Base-by-base conservation (phyloP, 1,140 invertebrate genomes). In the Drosophila bocki region DNA sequence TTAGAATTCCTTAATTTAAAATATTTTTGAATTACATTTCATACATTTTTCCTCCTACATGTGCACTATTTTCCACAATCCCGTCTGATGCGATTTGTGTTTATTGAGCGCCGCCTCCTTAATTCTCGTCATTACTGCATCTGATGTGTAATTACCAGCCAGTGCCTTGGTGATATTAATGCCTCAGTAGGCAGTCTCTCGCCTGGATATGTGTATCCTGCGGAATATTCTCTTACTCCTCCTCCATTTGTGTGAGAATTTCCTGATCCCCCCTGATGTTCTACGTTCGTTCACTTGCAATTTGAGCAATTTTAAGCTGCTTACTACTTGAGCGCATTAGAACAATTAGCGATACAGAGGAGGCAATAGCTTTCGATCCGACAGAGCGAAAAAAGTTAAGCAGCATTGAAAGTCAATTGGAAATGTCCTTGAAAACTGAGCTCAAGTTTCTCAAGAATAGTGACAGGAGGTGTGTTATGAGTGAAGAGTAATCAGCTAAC, bases 291-390 rank as follows among this genome's bases (percentile, higher is more conserved):
- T 79, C 50, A 54, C 64, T 42, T 51, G 56, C 56, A 68, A 63
- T 68, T 74, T 51, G 39, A 44, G 41, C 51, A 71, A 71, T 72
- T 75, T 72, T 87, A 86, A 86, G 82, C 84, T 41, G 84, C 83
- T 86, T 87, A 82, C 50, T 33, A 56, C 50, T 69, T 82, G 75
- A 86, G 83, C 83, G 83, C 82, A 79, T 88, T 83, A 79, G 70
- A 86, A 86, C 82, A 87, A 86, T 86, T 86, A 87, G 75, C 61
- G 75, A 44, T 65, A 53, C 15, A 4, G 4, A 26, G 56, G 48
- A 59, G 45, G 62, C 44, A 57, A 65, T 70, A 50, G 59, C 71
- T 78, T 61, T 63, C 65, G 57, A 75, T 50, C 19, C 47, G 32
- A 1, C 26, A 22, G 63, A 33, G 22, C 35, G 22, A 33, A 47